Percentiles rank a stretch among this genome's conserved stretches.
Conservation (phyloP, 2,797 vertebrate species). For the Aldrovandia affinis region DNA sequence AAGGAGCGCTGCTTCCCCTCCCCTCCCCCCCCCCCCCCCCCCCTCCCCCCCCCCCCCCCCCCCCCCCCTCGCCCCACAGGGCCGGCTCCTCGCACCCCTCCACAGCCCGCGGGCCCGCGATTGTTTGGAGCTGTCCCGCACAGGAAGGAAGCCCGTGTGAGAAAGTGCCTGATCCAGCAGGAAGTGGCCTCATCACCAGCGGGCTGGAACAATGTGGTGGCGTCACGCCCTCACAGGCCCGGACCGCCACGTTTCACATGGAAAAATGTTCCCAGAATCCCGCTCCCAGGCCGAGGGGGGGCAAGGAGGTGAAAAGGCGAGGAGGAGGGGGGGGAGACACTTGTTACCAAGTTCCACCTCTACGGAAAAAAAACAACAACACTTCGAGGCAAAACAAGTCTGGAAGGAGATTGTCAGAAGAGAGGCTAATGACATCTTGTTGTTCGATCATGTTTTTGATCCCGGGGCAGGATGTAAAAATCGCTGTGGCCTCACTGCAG, state of each 20-base stretch:
- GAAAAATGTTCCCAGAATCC: slow-evolving; percentile 83
- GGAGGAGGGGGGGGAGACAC: slow-evolving; percentile 51
- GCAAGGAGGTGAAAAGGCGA: slow-evolving; percentile 57
- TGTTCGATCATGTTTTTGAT: slow-evolving; percentile 27
- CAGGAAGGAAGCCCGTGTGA: slow-evolving; percentile 83
- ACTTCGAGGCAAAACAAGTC: slow-evolving; percentile 29
- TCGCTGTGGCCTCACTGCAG: slow-evolving; percentile 12
- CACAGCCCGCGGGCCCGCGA: slow-evolving; percentile 68
- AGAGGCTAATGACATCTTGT: slow-evolving; percentile 4
- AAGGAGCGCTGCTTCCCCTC: slow-evolving; percentile 42
- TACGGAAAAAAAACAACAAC: slow-evolving; percentile 35
- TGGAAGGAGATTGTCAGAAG: neutral
- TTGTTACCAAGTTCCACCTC: slow-evolving; percentile 39
- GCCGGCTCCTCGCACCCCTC: slow-evolving; percentile 36
- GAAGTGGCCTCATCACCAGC: slow-evolving; percentile 82
- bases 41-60: slow-evolving; percentile 37
- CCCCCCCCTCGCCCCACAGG: slow-evolving; percentile 33
- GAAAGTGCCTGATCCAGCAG: slow-evolving; percentile 83
- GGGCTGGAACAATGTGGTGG: slow-evolving; percentile 80
- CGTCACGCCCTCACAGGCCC: slow-evolving; percentile 80
- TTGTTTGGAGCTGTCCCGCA: slow-evolving; percentile 77
- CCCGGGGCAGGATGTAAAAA: slow-evolving; percentile 24
- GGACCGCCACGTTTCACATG: slow-evolving; percentile 80
- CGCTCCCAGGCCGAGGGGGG: slow-evolving; percentile 78
- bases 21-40: slow-evolving; percentile 41